phyloP scores from a whole-genome alignment of 2,797 vertebrate genomes.

The Pachyuromys duprasi region DNA sequence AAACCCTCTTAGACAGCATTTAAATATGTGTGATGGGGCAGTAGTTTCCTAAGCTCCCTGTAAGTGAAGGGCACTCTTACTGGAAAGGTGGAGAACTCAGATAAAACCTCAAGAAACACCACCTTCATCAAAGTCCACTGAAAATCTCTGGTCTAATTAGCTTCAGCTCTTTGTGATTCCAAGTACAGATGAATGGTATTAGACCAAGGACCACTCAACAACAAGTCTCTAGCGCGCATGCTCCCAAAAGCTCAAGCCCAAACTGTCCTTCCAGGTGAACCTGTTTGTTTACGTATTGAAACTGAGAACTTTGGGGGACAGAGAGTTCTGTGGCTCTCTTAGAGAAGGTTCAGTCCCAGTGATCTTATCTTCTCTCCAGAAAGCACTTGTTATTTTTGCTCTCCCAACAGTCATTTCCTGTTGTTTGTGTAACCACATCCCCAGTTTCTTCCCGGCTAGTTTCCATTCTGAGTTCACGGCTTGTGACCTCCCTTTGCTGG shows the following conservation, averaged over 20 bases:
- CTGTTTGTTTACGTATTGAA: slow-evolving; percentile 40
- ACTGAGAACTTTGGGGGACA: neutral
- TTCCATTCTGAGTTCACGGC: neutral
- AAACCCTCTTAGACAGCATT: neutral
- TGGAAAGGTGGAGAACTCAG: neutral
- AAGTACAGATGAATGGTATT: slow-evolving; percentile 16
- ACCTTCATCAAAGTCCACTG: neutral
- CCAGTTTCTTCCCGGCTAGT: neutral
- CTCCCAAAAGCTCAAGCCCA: slow-evolving; percentile 9
- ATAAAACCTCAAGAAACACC: slow-evolving; percentile 1
- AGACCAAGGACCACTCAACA: neutral
- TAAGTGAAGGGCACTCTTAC: neutral
- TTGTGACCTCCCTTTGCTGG: neutral
- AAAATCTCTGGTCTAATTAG: neutral
- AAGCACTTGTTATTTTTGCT: slow-evolving; percentile 16
- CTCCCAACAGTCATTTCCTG: neutral
- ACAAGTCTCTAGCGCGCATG: neutral
- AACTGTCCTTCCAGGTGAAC: neutral
- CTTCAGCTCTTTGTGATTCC: slow-evolving; percentile 25
- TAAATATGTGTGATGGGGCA: too few species aligned
- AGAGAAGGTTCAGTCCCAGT: neutral
- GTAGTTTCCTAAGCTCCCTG: neutral
- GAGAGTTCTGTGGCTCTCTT: neutral
- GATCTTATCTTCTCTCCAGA: neutral
- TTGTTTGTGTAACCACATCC: neutral